These are phyloP conservation scores for Cotesia vestalis DNA, from an alignment of 1,140 invertebrate genomes.

Conservation along the genomic window DNA sequence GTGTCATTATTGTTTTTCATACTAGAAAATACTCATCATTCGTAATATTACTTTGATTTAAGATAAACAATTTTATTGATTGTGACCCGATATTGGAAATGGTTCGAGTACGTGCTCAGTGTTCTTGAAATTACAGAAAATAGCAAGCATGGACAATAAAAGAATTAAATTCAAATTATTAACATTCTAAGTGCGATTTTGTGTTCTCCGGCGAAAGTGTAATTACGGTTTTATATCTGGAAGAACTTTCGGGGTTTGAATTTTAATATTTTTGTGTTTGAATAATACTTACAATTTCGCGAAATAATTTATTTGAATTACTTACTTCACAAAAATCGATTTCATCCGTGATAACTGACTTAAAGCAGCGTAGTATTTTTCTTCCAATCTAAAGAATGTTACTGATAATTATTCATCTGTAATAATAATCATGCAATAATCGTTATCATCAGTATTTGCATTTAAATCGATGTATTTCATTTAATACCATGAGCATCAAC, in stretches of 20 bases:
- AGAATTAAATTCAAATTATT: conserved; percentile 39
- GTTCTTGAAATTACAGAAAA: conserved; percentile 54
- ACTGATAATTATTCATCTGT: too few relatives aligned
- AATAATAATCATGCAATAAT: too few relatives aligned
- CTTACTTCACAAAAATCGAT: too few relatives aligned
- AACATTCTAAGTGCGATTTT: conserved; percentile 46
- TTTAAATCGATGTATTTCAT: too few relatives aligned
- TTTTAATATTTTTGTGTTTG: background rate
- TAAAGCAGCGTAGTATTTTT: too few relatives aligned
- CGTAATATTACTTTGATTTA: too few relatives aligned
- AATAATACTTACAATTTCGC: background rate
- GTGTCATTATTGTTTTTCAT: background rate
- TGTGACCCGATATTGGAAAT: background rate
- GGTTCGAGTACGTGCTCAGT: conserved; percentile 32
- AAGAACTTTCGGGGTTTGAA: background rate
- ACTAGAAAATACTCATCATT: background rate
- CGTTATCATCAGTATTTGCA: too few relatives aligned
- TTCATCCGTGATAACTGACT: too few relatives aligned
- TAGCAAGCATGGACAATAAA: conserved; percentile 30
- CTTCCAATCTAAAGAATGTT: too few relatives aligned
- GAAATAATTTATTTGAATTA: background rate
- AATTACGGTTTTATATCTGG: conserved; percentile 47
- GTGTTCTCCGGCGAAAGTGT: conserved; percentile 52
- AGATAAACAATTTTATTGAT: too few relatives aligned
- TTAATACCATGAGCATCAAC: too few relatives aligned